Conservation (phyloP, 2,888 invertebrate species). For the Cheiracanthium punctorium region DNA sequence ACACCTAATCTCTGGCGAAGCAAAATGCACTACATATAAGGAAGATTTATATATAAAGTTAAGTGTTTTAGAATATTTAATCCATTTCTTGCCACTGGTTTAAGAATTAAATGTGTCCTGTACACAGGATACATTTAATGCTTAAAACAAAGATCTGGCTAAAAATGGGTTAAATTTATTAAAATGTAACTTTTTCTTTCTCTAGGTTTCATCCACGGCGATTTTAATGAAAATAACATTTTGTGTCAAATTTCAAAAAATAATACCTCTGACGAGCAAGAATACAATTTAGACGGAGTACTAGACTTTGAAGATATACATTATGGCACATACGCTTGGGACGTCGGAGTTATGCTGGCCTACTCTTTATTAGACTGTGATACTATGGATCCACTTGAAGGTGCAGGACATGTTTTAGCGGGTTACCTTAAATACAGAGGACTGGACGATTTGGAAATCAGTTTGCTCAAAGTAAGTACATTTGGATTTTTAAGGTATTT, state of each 20-base stretch:
- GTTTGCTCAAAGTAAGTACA: conserved; percentile 37
- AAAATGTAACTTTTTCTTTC: no score
- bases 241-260: conserved; percentile 78
- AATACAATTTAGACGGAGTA: conserved; percentile 82
- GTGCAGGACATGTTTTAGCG: conserved; percentile 81
- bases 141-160: no score
- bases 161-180: no score
- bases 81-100: no score
- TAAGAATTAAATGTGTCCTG: no score
- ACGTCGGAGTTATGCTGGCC: conserved; percentile 87
- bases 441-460: conserved; percentile 76
- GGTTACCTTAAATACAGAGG: conserved; percentile 83
- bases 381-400: conserved; percentile 78
- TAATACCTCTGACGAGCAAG: conserved; percentile 73
- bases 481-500: no score
- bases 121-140: no score
- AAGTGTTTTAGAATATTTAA: no score
- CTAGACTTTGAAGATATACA: conserved; percentile 92
- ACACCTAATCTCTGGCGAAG: no score
- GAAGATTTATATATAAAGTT: no score
- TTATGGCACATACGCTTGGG: conserved; percentile 84
- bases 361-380: conserved; percentile 86
- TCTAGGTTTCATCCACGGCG: conserved; percentile 87
- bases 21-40: no score
- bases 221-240: conserved; percentile 93